Base-by-base conservation (phyloP, 2,888 invertebrate genomes). In the Parnassius apollo region DNA sequence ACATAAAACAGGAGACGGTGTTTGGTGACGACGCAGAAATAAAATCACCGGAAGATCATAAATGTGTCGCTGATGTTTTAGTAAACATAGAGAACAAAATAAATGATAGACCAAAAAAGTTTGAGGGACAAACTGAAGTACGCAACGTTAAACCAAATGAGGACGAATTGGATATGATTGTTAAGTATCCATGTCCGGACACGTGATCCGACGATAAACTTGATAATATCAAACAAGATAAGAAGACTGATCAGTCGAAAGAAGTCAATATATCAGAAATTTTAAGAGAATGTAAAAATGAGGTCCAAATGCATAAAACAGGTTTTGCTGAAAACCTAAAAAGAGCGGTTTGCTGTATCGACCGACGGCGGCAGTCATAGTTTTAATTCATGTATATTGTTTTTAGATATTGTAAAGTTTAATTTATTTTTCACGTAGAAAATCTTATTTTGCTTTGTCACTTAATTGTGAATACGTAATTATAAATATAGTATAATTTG, bases 151-250 rank as follows among this genome's bases (percentile, higher is more conserved):
- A 85, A 66, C 86, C 83, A 1, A 81, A 77, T 50, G 87, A 91
- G 50, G 92, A 91, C 65, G 92, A 92, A 72, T 75, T 92, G 71
- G 88, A 92, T 75, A 78, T 92, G 69, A 91, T 92, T 62, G 89
- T 88, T 53, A 92, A 87, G 69, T 92, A 91, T 59, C 90, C 86
- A 49, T 85, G 86, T 61, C 78, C 91, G 75, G 91, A 91, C 77
- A 92, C 92, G 88, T 92, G 92, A 92, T 92, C 92, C 92, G 91
- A 89, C 65, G 90, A 86, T 68, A 80, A 81, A 64, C 59, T 73
- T 57, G 79, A 75, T 59, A 80, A 76, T 66, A 72, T 72, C 68
- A 79, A 75, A 70, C 78, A 76, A 69, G 77, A 71, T 68, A 76
- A 70, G 68, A 88, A 88, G 86, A 88, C 85, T 86, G 89, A 88